A percentile compares a stretch with the other conserved stretches of the same genome.
These are phyloP conservation scores for Venustoraphidia nigricollis DNA, from an alignment of 2,888 invertebrate genomes.

Conservation along the genomic window DNA sequence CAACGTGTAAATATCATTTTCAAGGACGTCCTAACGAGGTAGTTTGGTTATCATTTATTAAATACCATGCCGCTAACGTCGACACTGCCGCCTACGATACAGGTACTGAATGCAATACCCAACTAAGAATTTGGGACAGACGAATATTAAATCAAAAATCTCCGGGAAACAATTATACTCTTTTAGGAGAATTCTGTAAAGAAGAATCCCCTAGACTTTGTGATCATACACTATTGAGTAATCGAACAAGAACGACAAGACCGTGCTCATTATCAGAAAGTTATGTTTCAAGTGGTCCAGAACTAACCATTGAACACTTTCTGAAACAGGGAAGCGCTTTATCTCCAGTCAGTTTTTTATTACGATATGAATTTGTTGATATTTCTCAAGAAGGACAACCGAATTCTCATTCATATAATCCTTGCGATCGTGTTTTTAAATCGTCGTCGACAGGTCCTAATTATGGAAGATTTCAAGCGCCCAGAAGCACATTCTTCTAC, in stretches of 20 bases:
- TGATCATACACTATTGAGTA: slow-evolving; percentile 56
- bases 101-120: slow-evolving; percentile 54
- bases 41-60: slow-evolving; percentile 71
- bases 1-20: slow-evolving; percentile 68
- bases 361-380: slow-evolving; percentile 73
- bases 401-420: slow-evolving; percentile 37
- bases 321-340: slow-evolving; percentile 64
- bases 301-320: slow-evolving; percentile 60
- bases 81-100: slow-evolving; percentile 50
- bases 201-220: slow-evolving; percentile 60
- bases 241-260: slow-evolving; percentile 53
- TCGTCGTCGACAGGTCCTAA: slow-evolving; percentile 16
- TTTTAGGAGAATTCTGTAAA: slow-evolving; percentile 62
- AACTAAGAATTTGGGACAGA: slow-evolving; percentile 62
- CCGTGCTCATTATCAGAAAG: slow-evolving; percentile 59
- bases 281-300: slow-evolving; percentile 61
- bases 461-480: slow-evolving; percentile 53
- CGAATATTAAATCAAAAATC: slow-evolving; percentile 28
- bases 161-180: slow-evolving; percentile 28
- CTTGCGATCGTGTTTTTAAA: slow-evolving; percentile 45
- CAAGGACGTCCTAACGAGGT: slow-evolving; percentile 59
- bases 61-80: slow-evolving; percentile 58
- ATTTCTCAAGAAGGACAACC: slow-evolving; percentile 49
- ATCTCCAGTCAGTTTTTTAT: slow-evolving; percentile 60
- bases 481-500: slow-evolving; percentile 66